Conservation (phyloP, 1,140 invertebrate species). For the Eurytemora carolleeae region DNA sequence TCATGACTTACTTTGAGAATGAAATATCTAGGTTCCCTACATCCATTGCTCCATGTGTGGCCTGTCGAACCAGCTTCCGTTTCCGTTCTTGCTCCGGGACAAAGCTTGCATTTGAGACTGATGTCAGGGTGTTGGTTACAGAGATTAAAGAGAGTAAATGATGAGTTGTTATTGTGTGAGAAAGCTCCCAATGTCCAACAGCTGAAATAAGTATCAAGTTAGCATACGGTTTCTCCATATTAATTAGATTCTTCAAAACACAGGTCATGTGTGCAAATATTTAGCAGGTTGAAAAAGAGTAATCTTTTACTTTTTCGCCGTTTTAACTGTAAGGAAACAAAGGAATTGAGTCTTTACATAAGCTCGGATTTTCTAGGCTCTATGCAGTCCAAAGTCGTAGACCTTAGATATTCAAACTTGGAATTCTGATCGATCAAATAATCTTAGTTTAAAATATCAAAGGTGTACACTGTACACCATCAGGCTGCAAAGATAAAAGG, state of each 20-base stretch:
- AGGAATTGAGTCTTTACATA: no score
- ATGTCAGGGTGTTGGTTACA: conserved; percentile 89
- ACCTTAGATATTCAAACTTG: no score
- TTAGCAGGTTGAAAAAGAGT: background rate
- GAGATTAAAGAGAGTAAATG: conserved; percentile 84
- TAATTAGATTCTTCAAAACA: background rate
- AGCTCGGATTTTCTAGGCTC: no score
- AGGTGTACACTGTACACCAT: no score
- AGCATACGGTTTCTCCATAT: no score
- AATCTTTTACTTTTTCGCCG: no score
- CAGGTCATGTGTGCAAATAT: background rate
- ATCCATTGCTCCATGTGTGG: conserved; percentile 17
- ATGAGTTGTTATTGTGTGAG: conserved; percentile 79
- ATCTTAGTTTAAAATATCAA: no score
- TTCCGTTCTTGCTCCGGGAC: conserved; percentile 24
- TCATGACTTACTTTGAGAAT: background rate
- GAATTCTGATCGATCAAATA: no score
- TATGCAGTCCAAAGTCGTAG: no score
- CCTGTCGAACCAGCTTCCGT: conserved; percentile 11
- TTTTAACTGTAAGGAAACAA: no score
- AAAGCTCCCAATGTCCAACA: conserved; percentile 82
- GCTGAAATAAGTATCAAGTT: conserved; percentile 45
- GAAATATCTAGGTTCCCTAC: conserved; percentile 18
- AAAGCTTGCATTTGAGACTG: conserved; percentile 88
- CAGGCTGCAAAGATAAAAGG: no score